A percentile compares a stretch with the other conserved stretches of the same genome.
These are phyloP conservation scores for Himalopsyche japonica DNA, from an alignment of 2,888 invertebrate species.

Conservation along the genomic window DNA sequence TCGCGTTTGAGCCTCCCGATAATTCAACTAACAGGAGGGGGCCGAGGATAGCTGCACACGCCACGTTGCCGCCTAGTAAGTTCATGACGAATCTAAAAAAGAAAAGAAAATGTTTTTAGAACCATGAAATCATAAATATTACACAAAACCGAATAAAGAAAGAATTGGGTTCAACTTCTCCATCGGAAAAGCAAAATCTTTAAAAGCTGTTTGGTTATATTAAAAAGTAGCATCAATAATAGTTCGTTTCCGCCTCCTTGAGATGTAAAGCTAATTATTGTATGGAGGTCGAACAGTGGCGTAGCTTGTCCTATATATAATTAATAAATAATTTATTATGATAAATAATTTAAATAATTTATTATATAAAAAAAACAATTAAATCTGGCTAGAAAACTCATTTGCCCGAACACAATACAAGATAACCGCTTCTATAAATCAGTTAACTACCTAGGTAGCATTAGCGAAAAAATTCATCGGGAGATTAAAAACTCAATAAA, in stretches of 20 bases:
- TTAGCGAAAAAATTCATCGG: too few relatives aligned
- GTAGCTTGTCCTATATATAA: neutral
- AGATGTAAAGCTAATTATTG: neutral
- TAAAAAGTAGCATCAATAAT: neutral
- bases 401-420: too few relatives aligned
- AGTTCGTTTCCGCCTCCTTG: neutral
- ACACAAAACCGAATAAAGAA: too few relatives aligned
- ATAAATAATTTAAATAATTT: too few relatives aligned
- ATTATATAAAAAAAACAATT: too few relatives aligned
- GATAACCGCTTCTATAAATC: too few relatives aligned
- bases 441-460: too few relatives aligned
- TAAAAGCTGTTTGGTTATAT: neutral
- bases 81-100: constrained; percentile 58
- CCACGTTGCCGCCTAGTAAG: constrained; percentile 57
- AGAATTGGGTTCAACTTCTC: neutral
- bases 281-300: neutral
- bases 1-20: constrained; percentile 56
- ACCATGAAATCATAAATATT: neutral
- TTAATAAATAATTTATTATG: too few relatives aligned
- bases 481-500: too few relatives aligned
- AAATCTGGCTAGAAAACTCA: too few relatives aligned
- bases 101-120: neutral
- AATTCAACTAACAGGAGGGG: constrained; percentile 59
- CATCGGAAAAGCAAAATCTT: neutral
- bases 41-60: constrained; percentile 54